A percentile compares a stretch with the other conserved stretches of the same genome.
Evolutionary conservation across 2,888 invertebrate species (phyloP).

Genomic region (Ectropis crepuscularia): DNA sequence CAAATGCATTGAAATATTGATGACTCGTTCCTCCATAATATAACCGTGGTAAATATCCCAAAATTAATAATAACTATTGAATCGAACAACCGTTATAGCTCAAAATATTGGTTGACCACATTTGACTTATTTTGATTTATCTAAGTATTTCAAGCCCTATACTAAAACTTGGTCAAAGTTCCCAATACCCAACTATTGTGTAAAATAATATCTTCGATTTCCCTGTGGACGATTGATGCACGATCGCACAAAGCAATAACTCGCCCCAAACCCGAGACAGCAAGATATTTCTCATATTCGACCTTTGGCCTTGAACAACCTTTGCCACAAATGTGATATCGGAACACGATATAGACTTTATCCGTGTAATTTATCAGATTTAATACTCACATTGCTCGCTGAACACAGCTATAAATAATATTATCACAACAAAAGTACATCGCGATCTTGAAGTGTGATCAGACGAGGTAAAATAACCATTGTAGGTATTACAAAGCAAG

Average conservation of each 20-base stretch:
- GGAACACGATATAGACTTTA: background rate
- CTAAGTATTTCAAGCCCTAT: background rate
- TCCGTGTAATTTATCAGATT: background rate
- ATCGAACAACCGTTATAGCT: too few relatives aligned
- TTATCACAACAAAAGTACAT: too few relatives aligned
- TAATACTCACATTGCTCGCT: background rate
- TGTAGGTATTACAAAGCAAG: too few relatives aligned
- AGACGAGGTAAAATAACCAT: too few relatives aligned
- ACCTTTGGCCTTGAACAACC: slow-evolving; percentile 10
- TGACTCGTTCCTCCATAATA: too few relatives aligned
- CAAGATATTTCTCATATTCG: slow-evolving; percentile 13
- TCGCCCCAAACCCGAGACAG: slow-evolving; percentile 2
- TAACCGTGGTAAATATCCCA: too few relatives aligned
- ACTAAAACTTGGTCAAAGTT: background rate
- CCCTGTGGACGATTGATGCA: slow-evolving; percentile 4
- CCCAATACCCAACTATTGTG: background rate
- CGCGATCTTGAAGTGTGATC: too few relatives aligned
- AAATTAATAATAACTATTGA: too few relatives aligned
- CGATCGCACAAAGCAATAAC: slow-evolving; percentile 9
- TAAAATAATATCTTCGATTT: background rate
- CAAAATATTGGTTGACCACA: too few relatives aligned
- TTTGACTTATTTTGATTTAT: too few relatives aligned
- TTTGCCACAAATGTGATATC: slow-evolving; percentile 1
- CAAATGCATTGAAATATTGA: too few relatives aligned
- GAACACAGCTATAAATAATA: too few relatives aligned